Percentiles rank a stretch among this genome's conserved stretches.
Conservation (phyloP, 2,888 invertebrate species). For the Cistogaster globosa region DNA sequence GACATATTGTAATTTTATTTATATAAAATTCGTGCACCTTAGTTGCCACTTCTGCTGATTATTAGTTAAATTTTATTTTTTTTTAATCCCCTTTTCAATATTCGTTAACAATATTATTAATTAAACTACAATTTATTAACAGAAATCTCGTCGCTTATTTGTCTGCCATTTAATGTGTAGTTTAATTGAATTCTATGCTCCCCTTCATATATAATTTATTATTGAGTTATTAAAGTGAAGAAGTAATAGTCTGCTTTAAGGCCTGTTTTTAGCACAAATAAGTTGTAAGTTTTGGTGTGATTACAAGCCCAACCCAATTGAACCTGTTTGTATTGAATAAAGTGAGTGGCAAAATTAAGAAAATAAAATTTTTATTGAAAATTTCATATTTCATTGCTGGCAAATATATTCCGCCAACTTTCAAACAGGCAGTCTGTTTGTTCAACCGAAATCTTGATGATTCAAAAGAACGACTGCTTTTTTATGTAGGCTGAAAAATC, state of each 20-base stretch:
- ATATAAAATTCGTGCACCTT: too few species aligned
- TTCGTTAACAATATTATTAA: constrained; percentile 42
- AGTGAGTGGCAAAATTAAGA: constrained; percentile 7
- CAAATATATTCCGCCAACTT: too few species aligned
- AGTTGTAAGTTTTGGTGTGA: constrained; percentile 33
- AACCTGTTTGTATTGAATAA: neutral
- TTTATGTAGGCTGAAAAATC: too few species aligned
- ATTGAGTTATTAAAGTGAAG: neutral
- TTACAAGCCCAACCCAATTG: neutral
- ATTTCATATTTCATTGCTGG: too few species aligned
- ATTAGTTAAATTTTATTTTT: neutral
- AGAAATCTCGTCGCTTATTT: neutral
- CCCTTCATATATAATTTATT: neutral
- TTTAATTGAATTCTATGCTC: neutral
- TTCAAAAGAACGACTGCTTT: too few species aligned
- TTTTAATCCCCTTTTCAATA: constrained; percentile 27
- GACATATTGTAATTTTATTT: too few species aligned
- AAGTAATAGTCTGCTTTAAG: constrained; percentile 43
- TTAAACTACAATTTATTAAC: constrained; percentile 61
- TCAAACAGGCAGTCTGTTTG: too few species aligned
- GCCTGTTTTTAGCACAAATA: constrained; percentile 45
- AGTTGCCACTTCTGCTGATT: too few species aligned
- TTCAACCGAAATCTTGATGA: too few species aligned
- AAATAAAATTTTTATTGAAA: neutral
- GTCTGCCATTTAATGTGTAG: neutral